Base-by-base conservation (phyloP, 1,140 invertebrate genomes). In the Diorhabda sublineata region DNA sequence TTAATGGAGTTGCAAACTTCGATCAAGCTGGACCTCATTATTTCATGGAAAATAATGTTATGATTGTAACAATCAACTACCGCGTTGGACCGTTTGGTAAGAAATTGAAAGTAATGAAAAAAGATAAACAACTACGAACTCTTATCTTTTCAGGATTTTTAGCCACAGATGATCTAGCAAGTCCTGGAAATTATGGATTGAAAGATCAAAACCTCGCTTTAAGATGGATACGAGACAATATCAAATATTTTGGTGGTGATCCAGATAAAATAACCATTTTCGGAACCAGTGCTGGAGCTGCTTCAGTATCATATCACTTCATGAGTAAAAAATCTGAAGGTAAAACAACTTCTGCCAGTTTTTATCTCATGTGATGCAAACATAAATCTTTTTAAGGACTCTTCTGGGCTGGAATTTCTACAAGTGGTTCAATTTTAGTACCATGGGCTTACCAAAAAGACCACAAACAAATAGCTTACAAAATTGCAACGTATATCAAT, bases 371-470 rank as follows among this genome's bases (percentile, higher is more conserved):
- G n/a, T n/a, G 6, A 56, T 7, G 52, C 6, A 56, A 56, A 6
- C 6, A 56, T 56, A 56, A n/a, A 56, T 7, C 6, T 6, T 8
- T 71, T 67, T 56, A 9, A 75, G 73, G 69, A 26, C 66, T 75
- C 52, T 73, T 75, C 45, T 56, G 52, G 57, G 74, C 66, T 8
- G 74, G 68, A 42, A 74, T 75, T 47, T 57, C 62, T 45, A 42
- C 70, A 72, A 74, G 72, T 71, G 74, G 72, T 44, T 68, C 69
- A 1, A 45, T 64, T 8, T 47, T 73, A 43, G 68, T 58, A 44
- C 64, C 67, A 41, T 73, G 69, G 69, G 62, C 66, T n/a, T 67
- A 59, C 11, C 65, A 67, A 44, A 67, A 45, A 6, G 57, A 67
- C 5, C 11, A 59, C n/a, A 67, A 60, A 7, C n/a, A 59, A 44